Base-by-base conservation (phyloP, 2,888 invertebrate species). In the Formica aserva region DNA sequence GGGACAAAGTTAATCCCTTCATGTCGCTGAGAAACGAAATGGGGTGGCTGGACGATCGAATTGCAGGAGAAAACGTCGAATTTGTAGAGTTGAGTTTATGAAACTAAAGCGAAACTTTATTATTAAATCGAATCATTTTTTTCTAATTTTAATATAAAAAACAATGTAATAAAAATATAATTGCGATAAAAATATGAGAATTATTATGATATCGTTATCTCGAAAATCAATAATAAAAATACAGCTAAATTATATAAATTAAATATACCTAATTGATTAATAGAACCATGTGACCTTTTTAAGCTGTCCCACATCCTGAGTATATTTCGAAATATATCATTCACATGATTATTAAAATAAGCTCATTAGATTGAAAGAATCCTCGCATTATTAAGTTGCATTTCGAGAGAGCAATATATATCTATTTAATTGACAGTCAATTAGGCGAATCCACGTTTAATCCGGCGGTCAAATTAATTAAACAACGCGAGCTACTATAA, bases 1-100 rank as follows among this genome's bases (percentile, higher is more conserved):
- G 29, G 29, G 72, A 77, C 38, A 77, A 77, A 77, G 77, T 77
- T 77, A 77, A 77, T 77, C 77, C n/a, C 52, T 4, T 67, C 26
- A n/a, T 77, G 38, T 41, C 55, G 55, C n/a, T 38, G n/a, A 66
- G n/a, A 66, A 66, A 66, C 26, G 13, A 77, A 76, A 55, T 26
- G 35, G 26, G 26, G 1, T 6, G 32, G 60, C 6, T 55, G 35
- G 55, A 76, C 32, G 41, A 76, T 71, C 57, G 32, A 67, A 67
- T n/a, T 63, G 9, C 15, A 29, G 15, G 5, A 13, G 1, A 15
- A 3, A 29, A 1, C n/a, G 15, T 15, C 18, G 11, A 35, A 63
- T 63, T 63, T 26, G 35, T n/a, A 18, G 13, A 22, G 22, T 22
- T 9, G 18, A 74, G 35, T 55, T 60, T 15, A 11, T 18, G 8